These are phyloP conservation scores for Nansenia antarctica DNA, from an alignment of 2,113 vertebrate genomes.

Conservation along the genomic window DNA sequence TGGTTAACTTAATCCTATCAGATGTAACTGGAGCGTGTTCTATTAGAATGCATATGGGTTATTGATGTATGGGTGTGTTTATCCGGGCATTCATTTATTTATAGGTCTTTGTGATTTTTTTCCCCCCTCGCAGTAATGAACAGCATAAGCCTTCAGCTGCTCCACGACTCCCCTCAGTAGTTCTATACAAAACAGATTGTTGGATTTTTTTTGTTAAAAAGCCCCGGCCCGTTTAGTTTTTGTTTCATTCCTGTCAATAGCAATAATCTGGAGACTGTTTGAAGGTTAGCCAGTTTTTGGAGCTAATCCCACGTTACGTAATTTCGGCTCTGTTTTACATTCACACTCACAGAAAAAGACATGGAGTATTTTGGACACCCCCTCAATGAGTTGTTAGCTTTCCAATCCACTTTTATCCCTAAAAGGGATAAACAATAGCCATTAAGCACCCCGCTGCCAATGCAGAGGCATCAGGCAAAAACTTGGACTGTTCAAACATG, in stretches of 20 bases:
- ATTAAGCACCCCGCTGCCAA: conserved; percentile 43
- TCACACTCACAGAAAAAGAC: conserved; percentile 40
- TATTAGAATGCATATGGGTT: conserved; percentile 76
- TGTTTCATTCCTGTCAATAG: conserved; percentile 66
- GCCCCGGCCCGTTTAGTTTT: conserved; percentile 47
- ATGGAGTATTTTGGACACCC: conserved; percentile 49
- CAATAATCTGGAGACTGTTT: conserved; percentile 65
- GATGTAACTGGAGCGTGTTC: conserved; percentile 71
- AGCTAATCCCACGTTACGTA: conserved; percentile 67
- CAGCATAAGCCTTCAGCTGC: conserved; percentile 73
- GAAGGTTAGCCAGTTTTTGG: conserved; percentile 65
- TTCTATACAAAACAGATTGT: conserved; percentile 65
- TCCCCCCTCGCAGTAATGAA: conserved; percentile 67
- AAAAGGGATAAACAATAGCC: conserved; percentile 56
- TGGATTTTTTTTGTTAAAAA: conserved; percentile 55
- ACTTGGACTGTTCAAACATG: conserved; percentile 25
- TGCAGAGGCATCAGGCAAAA: conserved; percentile 23
- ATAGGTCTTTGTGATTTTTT: conserved; percentile 69
- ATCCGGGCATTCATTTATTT: conserved; percentile 74
- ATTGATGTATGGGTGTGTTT: conserved; percentile 72
- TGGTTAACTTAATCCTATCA: conserved; percentile 62
- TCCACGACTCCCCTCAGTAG: conserved; percentile 49
- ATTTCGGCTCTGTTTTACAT: conserved; percentile 61
- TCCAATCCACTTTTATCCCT: conserved; percentile 36
- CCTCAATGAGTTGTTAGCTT: conserved; percentile 44